Evolutionary conservation across 1,140 invertebrate species (phyloP), one percentile per base, ranked within the genome.

Genomic region (Pararge aegeria): DNA sequence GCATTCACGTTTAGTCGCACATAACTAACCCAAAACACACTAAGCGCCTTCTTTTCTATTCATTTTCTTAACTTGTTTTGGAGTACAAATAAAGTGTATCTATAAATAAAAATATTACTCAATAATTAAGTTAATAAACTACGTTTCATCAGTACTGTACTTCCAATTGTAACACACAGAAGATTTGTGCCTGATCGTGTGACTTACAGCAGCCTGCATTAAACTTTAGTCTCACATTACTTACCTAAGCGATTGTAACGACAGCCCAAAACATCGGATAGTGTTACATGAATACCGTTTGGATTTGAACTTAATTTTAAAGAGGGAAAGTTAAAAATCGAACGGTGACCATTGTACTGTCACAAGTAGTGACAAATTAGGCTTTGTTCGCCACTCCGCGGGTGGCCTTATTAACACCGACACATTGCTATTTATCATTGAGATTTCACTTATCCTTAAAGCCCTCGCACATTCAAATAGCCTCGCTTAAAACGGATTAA

Each of bases 331-430:
- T 50, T 44, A 20, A 53, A 49, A 46, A 42, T 13, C 9, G 15
- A 46, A n/a, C 16, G 24, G 21, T 13, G 13, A 6, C 6, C 29
- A 40, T 53, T 21, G 30, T 50, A 59, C 44, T 63, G 42, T 51
- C 53, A 51, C 20, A 44, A 70, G 3, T n/a, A 61, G 59, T 77
- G 76, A 85, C 78, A 83, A 85, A 85, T 85, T 75, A 74, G 37
- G 52, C 46, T 63, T 61, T 53, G 55, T 68, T 62, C 49, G 51
- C 15, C 54, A 12, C 73, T 10, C 51, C 56, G 58, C 71, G 75
- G 78, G 81, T 79, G 83, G 83, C 71, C 81, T 65, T 51, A 66
- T 66, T 69, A 65, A 61, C 61, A 61, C 61, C 58, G 58, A 66
- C 61, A 61, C 55, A 51, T 53, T 49, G 55, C 64, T 64, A 78